Evolutionary conservation across 2,797 vertebrate genomes (phyloP).

Genomic region (Platalea minor): DNA sequence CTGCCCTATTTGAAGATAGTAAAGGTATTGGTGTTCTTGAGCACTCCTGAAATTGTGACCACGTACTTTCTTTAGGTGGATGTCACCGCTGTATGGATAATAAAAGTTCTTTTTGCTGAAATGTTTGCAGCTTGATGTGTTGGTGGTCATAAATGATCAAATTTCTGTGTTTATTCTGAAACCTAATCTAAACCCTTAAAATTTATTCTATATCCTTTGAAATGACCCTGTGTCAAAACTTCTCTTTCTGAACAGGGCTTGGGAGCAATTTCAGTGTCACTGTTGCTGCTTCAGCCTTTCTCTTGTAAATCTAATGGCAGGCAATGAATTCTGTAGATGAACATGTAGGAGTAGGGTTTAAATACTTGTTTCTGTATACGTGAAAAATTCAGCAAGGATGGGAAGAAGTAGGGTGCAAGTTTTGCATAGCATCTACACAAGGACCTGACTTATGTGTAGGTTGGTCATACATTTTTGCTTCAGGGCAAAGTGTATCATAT

Average conservation of each 20-base stretch:
- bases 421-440: not conserved
- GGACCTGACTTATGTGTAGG: not conserved
- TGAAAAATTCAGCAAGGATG: conserved; percentile 6
- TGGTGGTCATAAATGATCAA: not conserved
- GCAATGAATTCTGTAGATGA: conserved; percentile 18
- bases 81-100: not conserved
- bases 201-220: not conserved
- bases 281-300: not conserved
- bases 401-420: not conserved
- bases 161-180: not conserved
- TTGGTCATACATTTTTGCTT: not conserved
- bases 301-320: not conserved
- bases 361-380: conserved; percentile 6
- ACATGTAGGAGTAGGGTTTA: not conserved
- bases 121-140: not conserved
- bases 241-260: not conserved
- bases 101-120: not conserved
- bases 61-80: not conserved
- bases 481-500: not conserved
- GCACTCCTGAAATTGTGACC: not conserved
- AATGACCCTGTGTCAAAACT: not conserved
- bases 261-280: not conserved
- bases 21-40: not conserved
- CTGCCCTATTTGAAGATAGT: not conserved
- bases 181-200: not conserved